phyloP scores from a whole-genome alignment of 2,888 invertebrate species.

The Hymenopus coronatus region DNA sequence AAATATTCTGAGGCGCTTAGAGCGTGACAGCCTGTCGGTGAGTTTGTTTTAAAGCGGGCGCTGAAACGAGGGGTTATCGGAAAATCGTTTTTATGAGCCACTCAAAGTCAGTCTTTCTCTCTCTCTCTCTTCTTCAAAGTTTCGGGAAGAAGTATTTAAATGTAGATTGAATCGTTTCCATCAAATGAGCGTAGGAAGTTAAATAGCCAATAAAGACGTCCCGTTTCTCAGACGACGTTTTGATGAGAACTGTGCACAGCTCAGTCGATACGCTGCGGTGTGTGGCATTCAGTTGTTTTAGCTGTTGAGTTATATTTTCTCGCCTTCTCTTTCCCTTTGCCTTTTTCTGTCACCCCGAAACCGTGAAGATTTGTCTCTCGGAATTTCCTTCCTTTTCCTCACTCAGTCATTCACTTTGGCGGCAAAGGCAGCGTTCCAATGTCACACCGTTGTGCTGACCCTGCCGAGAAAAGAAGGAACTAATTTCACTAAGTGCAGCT shows the following conservation, averaged over 20 bases:
- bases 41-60: neutral
- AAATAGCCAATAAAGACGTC: slow-evolving; percentile 12
- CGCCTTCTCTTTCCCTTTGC: neutral
- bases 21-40: neutral
- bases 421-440: slow-evolving; percentile 10
- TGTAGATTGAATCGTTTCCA: slow-evolving; percentile 6
- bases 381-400: neutral
- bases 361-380: slow-evolving; percentile 1
- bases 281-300: slow-evolving; percentile 1
- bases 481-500: slow-evolving; percentile 15
- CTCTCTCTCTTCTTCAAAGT: neutral
- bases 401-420: neutral
- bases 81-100: neutral
- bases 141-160: slow-evolving; percentile 5
- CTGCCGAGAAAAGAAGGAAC: neutral
- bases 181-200: slow-evolving; percentile 9
- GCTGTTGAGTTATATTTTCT: slow-evolving; percentile 14
- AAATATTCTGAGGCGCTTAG: neutral
- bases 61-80: neutral
- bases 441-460: neutral
- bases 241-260: neutral
- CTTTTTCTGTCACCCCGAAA: neutral
- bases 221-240: slow-evolving; percentile 3
- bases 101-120: neutral
- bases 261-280: neutral